These are phyloP conservation scores for Labeo catla DNA, from an alignment of 2,113 vertebrate species.

Conservation along the genomic window DNA sequence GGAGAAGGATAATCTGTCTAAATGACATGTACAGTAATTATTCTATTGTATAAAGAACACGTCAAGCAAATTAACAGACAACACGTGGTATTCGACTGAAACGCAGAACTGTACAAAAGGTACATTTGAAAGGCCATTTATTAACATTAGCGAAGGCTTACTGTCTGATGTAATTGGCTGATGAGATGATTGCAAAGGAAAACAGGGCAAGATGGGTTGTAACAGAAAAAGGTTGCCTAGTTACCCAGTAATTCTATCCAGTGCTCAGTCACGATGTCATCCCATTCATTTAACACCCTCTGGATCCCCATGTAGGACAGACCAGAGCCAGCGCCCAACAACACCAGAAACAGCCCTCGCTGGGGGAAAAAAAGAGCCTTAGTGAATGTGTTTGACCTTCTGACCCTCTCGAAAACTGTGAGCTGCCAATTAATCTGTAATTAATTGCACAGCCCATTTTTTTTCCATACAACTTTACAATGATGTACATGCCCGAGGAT, in stretches of 20 bases:
- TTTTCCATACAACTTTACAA: not conserved
- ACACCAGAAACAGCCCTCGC: slow-evolving; percentile 55
- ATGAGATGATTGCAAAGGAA: slow-evolving; percentile 7
- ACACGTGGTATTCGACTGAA: not conserved
- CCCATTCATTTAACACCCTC: slow-evolving; percentile 52
- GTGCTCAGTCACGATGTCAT: slow-evolving; percentile 52
- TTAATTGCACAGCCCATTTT: not conserved
- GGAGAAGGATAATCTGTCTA: slow-evolving; percentile 17
- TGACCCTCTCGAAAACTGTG: not conserved
- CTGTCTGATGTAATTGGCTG: slow-evolving; percentile 1
- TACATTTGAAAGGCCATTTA: slow-evolving; percentile 21
- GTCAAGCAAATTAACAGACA: slow-evolving; percentile 31
- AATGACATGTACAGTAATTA: slow-evolving; percentile 29
- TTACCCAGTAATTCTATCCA: slow-evolving; percentile 61
- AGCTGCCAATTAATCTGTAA: not conserved
- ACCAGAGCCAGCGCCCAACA: slow-evolving; percentile 47
- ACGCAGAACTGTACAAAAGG: not conserved
- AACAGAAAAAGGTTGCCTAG: not conserved
- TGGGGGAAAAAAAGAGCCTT: slow-evolving; percentile 14
- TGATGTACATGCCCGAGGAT: not conserved
- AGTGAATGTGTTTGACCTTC: not conserved
- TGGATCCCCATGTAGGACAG: slow-evolving; percentile 56
- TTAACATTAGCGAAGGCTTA: slow-evolving; percentile 18
- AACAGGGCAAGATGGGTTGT: not conserved
- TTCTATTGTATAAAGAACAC: slow-evolving; percentile 14